A percentile compares a stretch with the other conserved stretches of the same genome.
These are phyloP conservation scores for Lamproptera curius DNA, from an alignment of 2,888 invertebrate species.

Conservation along the genomic window DNA sequence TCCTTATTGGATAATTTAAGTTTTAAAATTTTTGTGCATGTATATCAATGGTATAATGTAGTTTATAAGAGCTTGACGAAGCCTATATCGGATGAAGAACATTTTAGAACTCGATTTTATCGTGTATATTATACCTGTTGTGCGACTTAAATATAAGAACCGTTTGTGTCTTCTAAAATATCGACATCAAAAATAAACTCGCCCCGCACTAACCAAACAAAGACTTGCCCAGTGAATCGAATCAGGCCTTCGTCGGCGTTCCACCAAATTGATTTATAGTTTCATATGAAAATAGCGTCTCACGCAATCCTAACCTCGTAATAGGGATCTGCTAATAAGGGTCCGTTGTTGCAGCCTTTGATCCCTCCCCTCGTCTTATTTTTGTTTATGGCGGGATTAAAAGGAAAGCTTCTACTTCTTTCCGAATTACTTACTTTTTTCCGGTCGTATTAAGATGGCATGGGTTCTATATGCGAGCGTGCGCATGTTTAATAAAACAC, in stretches of 20 bases:
- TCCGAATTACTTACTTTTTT: constrained; percentile 21
- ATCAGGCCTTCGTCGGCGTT: constrained; percentile 29
- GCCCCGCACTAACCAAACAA: constrained; percentile 3
- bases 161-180: neutral
- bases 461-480: neutral
- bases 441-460: constrained; percentile 11
- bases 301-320: constrained; percentile 39
- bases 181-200: neutral
- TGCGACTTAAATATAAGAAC: too few species aligned
- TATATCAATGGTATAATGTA: too few species aligned
- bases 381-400: constrained; percentile 63
- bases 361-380: constrained; percentile 38
- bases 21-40: too few species aligned
- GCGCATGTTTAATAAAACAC: constrained; percentile 10
- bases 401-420: constrained; percentile 40
- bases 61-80: too few species aligned
- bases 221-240: constrained; percentile 31
- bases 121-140: too few species aligned
- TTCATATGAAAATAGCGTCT: constrained; percentile 52
- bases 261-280: constrained; percentile 54
- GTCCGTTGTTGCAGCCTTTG: constrained; percentile 36
- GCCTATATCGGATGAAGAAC: too few species aligned
- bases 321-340: constrained; percentile 39
- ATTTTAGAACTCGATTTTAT: too few species aligned
- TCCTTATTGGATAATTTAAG: too few species aligned